phyloP scores from a whole-genome alignment of 2,888 invertebrate genomes.

The Aporophyla lueneburgensis region DNA sequence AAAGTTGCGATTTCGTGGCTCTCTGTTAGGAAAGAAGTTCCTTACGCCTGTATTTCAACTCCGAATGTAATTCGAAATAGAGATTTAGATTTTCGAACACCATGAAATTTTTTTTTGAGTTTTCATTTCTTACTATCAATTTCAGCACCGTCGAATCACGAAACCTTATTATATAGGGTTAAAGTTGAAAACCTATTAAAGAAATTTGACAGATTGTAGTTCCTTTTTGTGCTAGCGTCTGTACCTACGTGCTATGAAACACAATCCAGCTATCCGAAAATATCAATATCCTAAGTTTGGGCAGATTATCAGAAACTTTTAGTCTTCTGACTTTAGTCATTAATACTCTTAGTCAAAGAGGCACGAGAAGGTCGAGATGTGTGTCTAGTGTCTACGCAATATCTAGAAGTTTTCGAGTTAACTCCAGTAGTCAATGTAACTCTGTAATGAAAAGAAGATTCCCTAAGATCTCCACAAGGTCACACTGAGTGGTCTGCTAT shows the following conservation, averaged over 20 bases:
- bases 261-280: neutral
- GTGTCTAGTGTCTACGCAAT: slow-evolving; percentile 20
- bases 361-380: slow-evolving; percentile 3
- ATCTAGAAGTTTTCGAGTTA: neutral
- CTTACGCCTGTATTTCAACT: too few species aligned
- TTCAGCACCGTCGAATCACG: too few species aligned
- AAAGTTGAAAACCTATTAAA: too few species aligned
- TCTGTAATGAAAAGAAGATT: slow-evolving; percentile 33
- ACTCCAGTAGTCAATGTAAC: slow-evolving; percentile 14
- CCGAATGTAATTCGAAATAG: too few species aligned
- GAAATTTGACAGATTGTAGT: too few species aligned
- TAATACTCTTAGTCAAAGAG: slow-evolving; percentile 1
- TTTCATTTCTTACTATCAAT: too few species aligned
- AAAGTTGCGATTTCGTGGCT: too few species aligned
- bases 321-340: slow-evolving; percentile 22
- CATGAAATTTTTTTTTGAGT: too few species aligned
- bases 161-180: too few species aligned
- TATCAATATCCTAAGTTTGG: neutral
- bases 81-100: too few species aligned
- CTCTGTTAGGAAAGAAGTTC: too few species aligned
- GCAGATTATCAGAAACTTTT: neutral
- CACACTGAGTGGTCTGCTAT: slow-evolving; percentile 37
- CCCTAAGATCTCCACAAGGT: slow-evolving; percentile 1
- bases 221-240: too few species aligned
- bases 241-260: neutral